Conservation (phyloP, 1,140 invertebrate species). For the Chlorops oryzae region DNA sequence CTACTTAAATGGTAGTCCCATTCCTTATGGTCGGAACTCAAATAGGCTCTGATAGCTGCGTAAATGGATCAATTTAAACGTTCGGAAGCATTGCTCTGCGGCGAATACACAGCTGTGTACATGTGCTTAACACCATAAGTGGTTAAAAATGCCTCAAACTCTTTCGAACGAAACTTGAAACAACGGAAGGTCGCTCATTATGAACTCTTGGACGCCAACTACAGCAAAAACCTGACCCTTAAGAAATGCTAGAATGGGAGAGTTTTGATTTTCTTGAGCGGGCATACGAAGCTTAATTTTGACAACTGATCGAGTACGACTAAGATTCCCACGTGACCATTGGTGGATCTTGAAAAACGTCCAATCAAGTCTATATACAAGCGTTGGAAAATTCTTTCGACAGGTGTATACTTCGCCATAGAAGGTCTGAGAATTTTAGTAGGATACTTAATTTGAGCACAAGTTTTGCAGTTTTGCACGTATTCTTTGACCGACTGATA, state of each 20-base stretch:
- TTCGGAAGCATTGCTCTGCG: slow-evolving; percentile 7
- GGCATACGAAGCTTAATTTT: slow-evolving; percentile 5
- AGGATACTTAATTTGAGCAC: background rate
- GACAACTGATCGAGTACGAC: slow-evolving; percentile 5
- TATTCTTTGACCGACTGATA: slow-evolving; percentile 1
- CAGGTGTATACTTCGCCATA: background rate
- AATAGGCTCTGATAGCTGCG: slow-evolving; percentile 3
- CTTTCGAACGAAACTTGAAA: background rate
- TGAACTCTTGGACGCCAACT: background rate
- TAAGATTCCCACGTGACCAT: background rate
- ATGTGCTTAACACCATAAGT: background rate
- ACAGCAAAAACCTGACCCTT: slow-evolving; percentile 1
- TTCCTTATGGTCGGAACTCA: background rate
- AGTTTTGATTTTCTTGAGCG: background rate
- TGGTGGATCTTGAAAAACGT: background rate
- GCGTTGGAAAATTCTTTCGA: slow-evolving; percentile 4
- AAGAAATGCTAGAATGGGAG: background rate
- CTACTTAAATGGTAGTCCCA: slow-evolving; percentile 10
- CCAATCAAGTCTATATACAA: slow-evolving; percentile 1
- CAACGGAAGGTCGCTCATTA: slow-evolving; percentile 6
- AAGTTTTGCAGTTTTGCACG: background rate
- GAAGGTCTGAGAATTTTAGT: too few species aligned
- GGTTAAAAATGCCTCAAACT: background rate
- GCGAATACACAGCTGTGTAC: slow-evolving; percentile 3
- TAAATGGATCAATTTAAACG: slow-evolving; percentile 6